Percentiles rank a stretch among this genome's conserved stretches.
Conservation (phyloP, 2,113 vertebrate species). For the Ceratotherium simum region DNA sequence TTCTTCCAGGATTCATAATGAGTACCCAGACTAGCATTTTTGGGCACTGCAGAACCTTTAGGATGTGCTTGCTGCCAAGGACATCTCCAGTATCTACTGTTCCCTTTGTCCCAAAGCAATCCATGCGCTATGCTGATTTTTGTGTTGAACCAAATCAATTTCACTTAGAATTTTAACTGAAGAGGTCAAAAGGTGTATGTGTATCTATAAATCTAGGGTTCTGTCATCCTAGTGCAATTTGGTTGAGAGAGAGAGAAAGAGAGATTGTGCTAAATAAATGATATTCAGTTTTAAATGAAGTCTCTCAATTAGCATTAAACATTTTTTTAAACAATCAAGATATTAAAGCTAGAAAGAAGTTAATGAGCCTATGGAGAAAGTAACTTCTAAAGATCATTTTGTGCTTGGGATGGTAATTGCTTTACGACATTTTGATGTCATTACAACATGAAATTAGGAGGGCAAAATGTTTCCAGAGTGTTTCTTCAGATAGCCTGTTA, state of each 20-base stretch:
- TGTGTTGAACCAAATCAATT: conserved; percentile 60
- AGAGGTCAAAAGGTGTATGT: conserved; percentile 56
- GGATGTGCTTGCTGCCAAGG: neutral
- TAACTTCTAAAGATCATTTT: conserved; percentile 84
- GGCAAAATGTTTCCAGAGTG: conserved; percentile 83
- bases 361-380: conserved; percentile 87
- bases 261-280: conserved; percentile 58
- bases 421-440: conserved; percentile 86
- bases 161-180: conserved; percentile 65
- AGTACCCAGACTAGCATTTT: neutral
- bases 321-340: conserved; percentile 72
- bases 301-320: conserved; percentile 70
- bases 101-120: conserved; percentile 47
- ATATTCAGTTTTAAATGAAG: conserved; percentile 66
- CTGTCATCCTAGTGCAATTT: conserved; percentile 49
- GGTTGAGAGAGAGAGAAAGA: neutral
- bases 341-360: conserved; percentile 75
- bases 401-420: conserved; percentile 85
- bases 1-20: neutral
- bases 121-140: conserved; percentile 27
- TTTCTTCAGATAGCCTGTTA: conserved; percentile 85
- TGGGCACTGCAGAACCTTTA: neutral
- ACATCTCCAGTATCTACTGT: neutral
- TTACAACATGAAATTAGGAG: conserved; percentile 84
- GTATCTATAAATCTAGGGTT: conserved; percentile 64